A percentile compares a stretch with the other conserved stretches of the same genome.
These are phyloP conservation scores for Chionomys nivalis DNA, from an alignment of 2,113 vertebrate genomes.

Conservation along the genomic window DNA sequence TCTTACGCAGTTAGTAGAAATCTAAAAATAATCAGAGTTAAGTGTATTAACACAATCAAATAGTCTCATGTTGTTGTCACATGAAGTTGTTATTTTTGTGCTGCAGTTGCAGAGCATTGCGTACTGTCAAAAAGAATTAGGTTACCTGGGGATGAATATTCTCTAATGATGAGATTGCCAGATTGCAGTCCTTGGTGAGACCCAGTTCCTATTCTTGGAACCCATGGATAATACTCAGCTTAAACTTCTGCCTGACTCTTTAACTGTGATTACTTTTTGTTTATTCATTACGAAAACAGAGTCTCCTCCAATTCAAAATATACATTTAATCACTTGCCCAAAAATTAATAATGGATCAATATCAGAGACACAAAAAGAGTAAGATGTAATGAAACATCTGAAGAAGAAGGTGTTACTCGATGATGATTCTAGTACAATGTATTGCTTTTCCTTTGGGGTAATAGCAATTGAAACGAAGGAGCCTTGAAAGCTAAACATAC, in stretches of 20 bases:
- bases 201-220: slow-evolving; percentile 71
- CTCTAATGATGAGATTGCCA: slow-evolving; percentile 59
- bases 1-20: neutral
- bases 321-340: neutral
- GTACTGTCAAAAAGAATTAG: slow-evolving; percentile 75
- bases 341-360: neutral
- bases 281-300: neutral
- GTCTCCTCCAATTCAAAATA: neutral
- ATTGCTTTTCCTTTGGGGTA: neutral
- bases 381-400: neutral
- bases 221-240: slow-evolving; percentile 45
- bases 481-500: neutral
- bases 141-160: slow-evolving; percentile 70
- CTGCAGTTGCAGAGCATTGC: slow-evolving; percentile 8
- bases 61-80: neutral
- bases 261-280: slow-evolving; percentile 38
- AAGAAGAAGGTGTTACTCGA: neutral
- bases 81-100: slow-evolving; percentile 65
- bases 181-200: slow-evolving; percentile 47
- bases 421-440: neutral
- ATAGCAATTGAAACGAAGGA: neutral
- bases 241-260: slow-evolving; percentile 48
- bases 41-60: neutral
- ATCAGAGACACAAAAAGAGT: neutral
- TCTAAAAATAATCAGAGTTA: neutral